Evolutionary conservation across 2,113 vertebrate genomes (phyloP).

Genomic region (Benitochromis conjunctus): DNA sequence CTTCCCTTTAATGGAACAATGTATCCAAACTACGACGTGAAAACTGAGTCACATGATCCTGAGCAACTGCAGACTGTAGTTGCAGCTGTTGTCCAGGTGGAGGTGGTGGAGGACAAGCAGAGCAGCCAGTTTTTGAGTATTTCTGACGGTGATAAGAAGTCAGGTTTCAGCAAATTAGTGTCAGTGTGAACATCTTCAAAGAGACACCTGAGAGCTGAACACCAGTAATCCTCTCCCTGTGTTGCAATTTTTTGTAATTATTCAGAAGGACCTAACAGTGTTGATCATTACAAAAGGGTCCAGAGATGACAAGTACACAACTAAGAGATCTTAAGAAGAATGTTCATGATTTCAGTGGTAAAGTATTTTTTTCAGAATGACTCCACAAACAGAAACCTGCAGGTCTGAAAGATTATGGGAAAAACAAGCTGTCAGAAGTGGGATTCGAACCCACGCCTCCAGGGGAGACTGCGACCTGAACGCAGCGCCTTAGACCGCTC

Average conservation of each 20-base stretch:
- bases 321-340: not conserved
- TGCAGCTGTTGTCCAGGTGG: not conserved
- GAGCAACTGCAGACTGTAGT: not conserved
- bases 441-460: constrained; percentile 75
- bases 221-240: not conserved
- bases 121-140: not conserved
- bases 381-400: not conserved
- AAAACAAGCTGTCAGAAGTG: constrained; percentile 59
- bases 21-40: not conserved
- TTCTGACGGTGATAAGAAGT: not conserved
- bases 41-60: not conserved
- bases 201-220: not conserved
- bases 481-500: constrained; percentile 72
- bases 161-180: too few species aligned
- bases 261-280: not conserved
- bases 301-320: not conserved
- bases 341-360: not conserved
- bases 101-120: not conserved
- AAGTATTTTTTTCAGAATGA: not conserved
- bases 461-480: constrained; percentile 74
- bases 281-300: not conserved
- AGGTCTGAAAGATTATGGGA: not conserved
- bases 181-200: too few species aligned
- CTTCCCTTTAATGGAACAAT: not conserved
- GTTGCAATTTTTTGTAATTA: not conserved